Base-by-base conservation (phyloP, 2,888 invertebrate species). In the Macrosiphum euphorbiae region DNA sequence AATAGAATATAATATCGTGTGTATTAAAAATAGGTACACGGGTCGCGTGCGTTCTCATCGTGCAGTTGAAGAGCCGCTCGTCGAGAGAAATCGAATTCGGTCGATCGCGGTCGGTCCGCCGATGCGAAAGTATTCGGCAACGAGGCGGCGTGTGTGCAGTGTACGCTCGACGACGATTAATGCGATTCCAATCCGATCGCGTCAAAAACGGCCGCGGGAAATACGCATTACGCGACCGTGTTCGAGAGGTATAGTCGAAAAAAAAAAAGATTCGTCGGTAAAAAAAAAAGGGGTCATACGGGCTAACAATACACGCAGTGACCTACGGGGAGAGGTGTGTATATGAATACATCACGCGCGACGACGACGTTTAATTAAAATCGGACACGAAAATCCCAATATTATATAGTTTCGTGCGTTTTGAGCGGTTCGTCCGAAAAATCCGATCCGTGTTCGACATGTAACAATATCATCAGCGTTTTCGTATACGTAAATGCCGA, bases 351-450 rank as follows among this genome's bases (percentile, higher is more conserved):
- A 44, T 85, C 85, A 86, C 44, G 47, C 26, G 44, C 44, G 47
- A 47, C 47, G 47, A n/a, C 20, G 61, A 61, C n/a, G 47, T 61
- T 90, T 90, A 90, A 90, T 90, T 90, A 90, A 67, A 90, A 90
- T n/a, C 61, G 35, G 47, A n/a, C 61, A 61, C 47, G 47, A 78
- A 78, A 35, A 78, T 78, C 78, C 35, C 78, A 35, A 78, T 35
- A n/a, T n/a, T n/a, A n/a, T n/a, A 24, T 26, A 8, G 78, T 78
- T 78, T 78, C 78, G 78, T 78, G 78, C 78, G 20, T n/a, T 67
- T 16, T 7, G 67, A 67, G 67, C 35, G 20, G 7, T 7, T 78
- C 78, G 35, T 78, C 35, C 35, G 35, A 78, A 78, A 78, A 78
- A 35, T 78, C 78, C 7, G 78, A 35, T 78, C 35, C 78, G 78